Evolutionary conservation across 2,797 vertebrate genomes (phyloP), one percentile per base, ranked within the genome.

Genomic region (Diceros bicornis): DNA sequence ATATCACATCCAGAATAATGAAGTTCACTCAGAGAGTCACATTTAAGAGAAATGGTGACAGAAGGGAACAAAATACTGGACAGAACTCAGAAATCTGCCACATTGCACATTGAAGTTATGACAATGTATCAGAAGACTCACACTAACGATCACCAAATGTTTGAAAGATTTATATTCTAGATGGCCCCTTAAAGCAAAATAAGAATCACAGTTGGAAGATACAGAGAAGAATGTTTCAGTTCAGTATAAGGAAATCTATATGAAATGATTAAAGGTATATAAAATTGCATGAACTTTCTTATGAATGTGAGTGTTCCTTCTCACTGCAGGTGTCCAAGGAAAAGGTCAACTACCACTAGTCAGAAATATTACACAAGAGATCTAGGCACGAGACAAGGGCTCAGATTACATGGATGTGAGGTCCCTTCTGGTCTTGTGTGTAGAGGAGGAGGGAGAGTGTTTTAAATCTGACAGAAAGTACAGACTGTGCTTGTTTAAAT

Each of bases 381-480:
- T 20, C 32, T 34, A 50, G 21, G 16, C 41, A 86, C 16, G 52
- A 90, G n/a, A 50, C 27, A 59, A 86, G 12, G 5, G 10, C 34
- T 93, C 16, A 20, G 17, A n/a, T 21, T 68, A 34, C 6, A 18
- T 32, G 9, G 32, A 20, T 23, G n/a, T 88, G 32, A 72, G 14
- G 23, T 62, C 21, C 20, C 44, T 83, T 91, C 44, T 74, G 83
- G 2, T 41, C 68, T 4, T 77, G 29, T n/a, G 2, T 85, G 34
- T 34, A 59, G 69, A 34, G 3, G 47, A 83, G 13, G 23, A 18
- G 7, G 41, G 55, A 90, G 0, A 82, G 6, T 17, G n/a, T 74
- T 75, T 93, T 93, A 92, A 84, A 81, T 41, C 71, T 91, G 29
- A 93, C 59, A 71, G 29, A 71, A 91, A 57, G 50, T n/a, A 66